A percentile compares a stretch with the other conserved stretches of the same genome.
Conservation (phyloP, 2,888 invertebrate species). For the Muscina levida region DNA sequence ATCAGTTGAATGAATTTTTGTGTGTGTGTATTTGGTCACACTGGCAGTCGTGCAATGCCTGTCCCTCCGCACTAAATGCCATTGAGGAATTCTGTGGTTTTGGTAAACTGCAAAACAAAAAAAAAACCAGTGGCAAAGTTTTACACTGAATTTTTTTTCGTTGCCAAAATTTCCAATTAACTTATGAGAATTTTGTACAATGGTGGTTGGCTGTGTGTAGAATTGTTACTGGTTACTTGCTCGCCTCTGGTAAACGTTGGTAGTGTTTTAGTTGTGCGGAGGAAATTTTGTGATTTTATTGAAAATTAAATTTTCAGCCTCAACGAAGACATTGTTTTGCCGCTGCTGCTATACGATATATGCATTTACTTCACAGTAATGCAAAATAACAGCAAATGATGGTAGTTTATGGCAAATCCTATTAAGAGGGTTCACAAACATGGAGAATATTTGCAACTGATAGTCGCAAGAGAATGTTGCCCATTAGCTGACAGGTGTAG, state of each 20-base stretch:
- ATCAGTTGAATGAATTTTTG: conserved; percentile 22
- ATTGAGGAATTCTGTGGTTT: conserved; percentile 49
- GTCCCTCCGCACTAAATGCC: conserved; percentile 35
- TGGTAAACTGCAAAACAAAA: conserved; percentile 23
- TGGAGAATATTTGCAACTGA: too few relatives aligned
- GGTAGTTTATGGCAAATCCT: too few relatives aligned
- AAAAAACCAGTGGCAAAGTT: too few relatives aligned
- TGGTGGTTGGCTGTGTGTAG: conserved; percentile 46
- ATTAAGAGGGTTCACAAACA: too few relatives aligned
- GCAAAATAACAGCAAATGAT: too few relatives aligned
- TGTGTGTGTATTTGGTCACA: too few relatives aligned
- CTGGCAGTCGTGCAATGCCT: conserved; percentile 7
- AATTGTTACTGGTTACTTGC: not conserved
- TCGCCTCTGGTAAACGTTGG: not conserved
- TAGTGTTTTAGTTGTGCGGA: conserved; percentile 37
- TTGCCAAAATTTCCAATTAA: conserved; percentile 61
- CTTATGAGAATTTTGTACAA: conserved; percentile 57
- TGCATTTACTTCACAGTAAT: too few relatives aligned
- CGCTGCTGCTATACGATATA: too few relatives aligned
- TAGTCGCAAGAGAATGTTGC: too few relatives aligned
- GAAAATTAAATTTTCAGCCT: conserved; percentile 8
- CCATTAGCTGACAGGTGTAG: too few relatives aligned
- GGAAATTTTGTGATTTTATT: conserved; percentile 15
- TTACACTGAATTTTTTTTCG: conserved; percentile 28
- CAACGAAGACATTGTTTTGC: too few relatives aligned